Conservation (phyloP, 2,888 invertebrate species). For the Hirtodrosophila histrioides region DNA sequence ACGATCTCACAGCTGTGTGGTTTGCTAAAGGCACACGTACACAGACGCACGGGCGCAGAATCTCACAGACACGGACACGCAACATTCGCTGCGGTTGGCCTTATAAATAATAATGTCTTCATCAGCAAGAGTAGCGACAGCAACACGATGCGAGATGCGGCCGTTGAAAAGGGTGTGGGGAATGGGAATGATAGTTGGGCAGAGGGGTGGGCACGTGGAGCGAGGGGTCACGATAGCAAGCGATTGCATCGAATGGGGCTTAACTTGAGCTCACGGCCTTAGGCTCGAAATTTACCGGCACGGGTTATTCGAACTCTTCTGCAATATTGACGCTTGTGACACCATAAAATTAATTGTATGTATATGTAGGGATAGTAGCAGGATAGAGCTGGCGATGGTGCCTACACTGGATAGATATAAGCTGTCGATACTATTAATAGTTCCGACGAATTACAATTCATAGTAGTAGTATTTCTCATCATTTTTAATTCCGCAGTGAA, state of each 20-base stretch:
- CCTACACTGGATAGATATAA: too few relatives aligned
- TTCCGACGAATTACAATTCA: too few relatives aligned
- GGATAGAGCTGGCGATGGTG: too few relatives aligned
- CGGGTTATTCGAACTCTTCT: slow-evolving; percentile 24
- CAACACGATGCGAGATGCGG: slow-evolving; percentile 27
- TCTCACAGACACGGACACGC: slow-evolving; percentile 35
- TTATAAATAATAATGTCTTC: slow-evolving; percentile 71
- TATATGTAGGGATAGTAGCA: too few relatives aligned
- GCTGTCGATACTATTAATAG: too few relatives aligned
- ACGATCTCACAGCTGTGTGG: slow-evolving; percentile 29
- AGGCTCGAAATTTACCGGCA: slow-evolving; percentile 16
- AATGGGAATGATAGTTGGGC: not conserved
- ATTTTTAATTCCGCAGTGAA: too few relatives aligned
- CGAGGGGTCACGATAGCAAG: slow-evolving; percentile 18
- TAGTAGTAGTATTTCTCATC: too few relatives aligned
- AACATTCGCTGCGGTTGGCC: slow-evolving; percentile 62
- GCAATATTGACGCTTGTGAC: not conserved
- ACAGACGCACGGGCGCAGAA: slow-evolving; percentile 16
- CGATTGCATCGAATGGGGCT: slow-evolving; percentile 45
- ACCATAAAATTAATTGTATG: too few relatives aligned
- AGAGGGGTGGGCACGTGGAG: slow-evolving; percentile 1
- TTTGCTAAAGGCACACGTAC: slow-evolving; percentile 28
- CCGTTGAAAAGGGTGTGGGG: slow-evolving; percentile 6
- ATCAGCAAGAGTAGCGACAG: slow-evolving; percentile 51
- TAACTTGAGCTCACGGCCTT: slow-evolving; percentile 29